Evolutionary conservation across 2,888 invertebrate genomes (phyloP).

Genomic region (Drosophila seclusa): DNA sequence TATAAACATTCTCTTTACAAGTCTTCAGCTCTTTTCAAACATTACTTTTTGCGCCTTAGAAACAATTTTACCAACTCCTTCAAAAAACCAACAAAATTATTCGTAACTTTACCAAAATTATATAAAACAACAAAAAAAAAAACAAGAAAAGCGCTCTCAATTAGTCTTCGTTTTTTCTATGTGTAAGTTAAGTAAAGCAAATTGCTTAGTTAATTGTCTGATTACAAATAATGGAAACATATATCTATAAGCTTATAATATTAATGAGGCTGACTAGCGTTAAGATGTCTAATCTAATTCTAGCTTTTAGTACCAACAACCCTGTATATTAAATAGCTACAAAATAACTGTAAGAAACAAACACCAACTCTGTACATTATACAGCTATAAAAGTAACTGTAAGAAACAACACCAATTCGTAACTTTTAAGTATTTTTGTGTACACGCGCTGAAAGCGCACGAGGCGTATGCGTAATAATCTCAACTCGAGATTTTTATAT

Average conservation of each 20-base stretch:
- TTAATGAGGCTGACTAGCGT: slow-evolving; percentile 78
- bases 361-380: slow-evolving; percentile 28
- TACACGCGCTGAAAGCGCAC: slow-evolving; percentile 48
- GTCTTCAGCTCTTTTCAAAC: slow-evolving; percentile 17
- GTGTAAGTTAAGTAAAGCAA: slow-evolving; percentile 36
- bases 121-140: slow-evolving; percentile 5
- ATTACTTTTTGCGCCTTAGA: slow-evolving; percentile 69
- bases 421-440: slow-evolving; percentile 59
- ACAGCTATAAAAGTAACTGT: slow-evolving; percentile 51
- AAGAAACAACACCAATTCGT: slow-evolving; percentile 68
- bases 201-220: slow-evolving; percentile 63
- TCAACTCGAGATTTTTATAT: slow-evolving; percentile 4
- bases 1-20: slow-evolving; percentile 35
- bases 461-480: slow-evolving; percentile 51
- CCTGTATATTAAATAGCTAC: slow-evolving; percentile 41
- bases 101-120: slow-evolving; percentile 73
- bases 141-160: slow-evolving; percentile 55
- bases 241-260: slow-evolving; percentile 72
- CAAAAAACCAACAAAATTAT: slow-evolving; percentile 29
- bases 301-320: slow-evolving; percentile 26
- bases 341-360: slow-evolving; percentile 55
- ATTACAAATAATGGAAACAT: slow-evolving; percentile 50
- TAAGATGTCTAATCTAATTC: slow-evolving; percentile 64
- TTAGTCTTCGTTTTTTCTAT: slow-evolving; percentile 65
- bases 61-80: slow-evolving; percentile 31